Evolutionary conservation across 30 jellyfish, hydroid and myxozoan genomes (phyloP).

Genomic region (Catostylus mosaicus): DNA sequence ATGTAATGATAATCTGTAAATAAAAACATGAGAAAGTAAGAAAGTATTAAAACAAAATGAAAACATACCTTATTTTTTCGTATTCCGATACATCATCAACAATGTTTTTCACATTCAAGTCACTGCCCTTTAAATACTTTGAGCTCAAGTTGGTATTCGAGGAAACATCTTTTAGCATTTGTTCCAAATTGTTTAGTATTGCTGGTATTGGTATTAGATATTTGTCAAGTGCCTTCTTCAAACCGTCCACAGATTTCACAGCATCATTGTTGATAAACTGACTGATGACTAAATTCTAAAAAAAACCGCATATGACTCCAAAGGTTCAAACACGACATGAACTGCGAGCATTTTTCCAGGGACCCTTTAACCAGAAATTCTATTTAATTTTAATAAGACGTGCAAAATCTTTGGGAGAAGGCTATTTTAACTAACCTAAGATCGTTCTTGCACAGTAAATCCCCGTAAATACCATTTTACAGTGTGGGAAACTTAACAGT

Average conservation of each 20-base stretch:
- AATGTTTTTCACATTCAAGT: constrained; percentile 59
- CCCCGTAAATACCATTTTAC: too few species aligned
- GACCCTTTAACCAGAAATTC: too few species aligned
- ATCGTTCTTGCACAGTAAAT: too few species aligned
- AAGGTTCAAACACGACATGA: too few species aligned
- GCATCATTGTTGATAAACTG: constrained; percentile 66
- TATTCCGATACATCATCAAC: constrained; percentile 54
- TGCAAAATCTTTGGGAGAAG: too few species aligned
- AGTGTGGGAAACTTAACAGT: too few species aligned
- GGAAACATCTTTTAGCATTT: not conserved
- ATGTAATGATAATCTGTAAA: too few species aligned
- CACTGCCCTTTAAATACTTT: constrained; percentile 65
- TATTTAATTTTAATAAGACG: too few species aligned
- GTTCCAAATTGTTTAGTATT: constrained; percentile 13
- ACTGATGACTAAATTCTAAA: constrained; percentile 58
- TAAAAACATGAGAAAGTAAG: not conserved
- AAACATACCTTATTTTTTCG: constrained; percentile 72
- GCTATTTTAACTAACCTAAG: too few species aligned
- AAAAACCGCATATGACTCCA: too few species aligned
- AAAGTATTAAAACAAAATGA: not conserved
- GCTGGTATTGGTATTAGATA: constrained; percentile 34
- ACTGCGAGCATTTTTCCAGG: too few species aligned
- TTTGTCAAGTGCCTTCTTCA: constrained; percentile 29
- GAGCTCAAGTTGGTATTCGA: constrained; percentile 23
- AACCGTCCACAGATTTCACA: constrained; percentile 17